Evolutionary conservation across 2,888 invertebrate genomes (phyloP), one percentile per base, ranked within the genome.

Genomic region (Harpalus rubripes): DNA sequence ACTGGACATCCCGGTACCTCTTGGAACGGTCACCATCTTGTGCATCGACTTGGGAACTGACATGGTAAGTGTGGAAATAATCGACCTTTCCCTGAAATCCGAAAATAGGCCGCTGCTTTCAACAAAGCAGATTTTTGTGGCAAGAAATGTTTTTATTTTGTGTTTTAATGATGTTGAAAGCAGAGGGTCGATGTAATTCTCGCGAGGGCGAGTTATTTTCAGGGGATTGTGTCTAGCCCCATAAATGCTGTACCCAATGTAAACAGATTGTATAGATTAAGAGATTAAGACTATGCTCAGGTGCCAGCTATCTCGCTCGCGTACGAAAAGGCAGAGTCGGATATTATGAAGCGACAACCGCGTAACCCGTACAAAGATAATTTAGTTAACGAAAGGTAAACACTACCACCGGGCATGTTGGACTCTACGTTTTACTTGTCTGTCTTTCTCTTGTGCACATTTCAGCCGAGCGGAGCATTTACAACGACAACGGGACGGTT

Each of bases 21-120:
- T 99, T 87, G 98, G 98, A 90, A 98, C 98, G 86, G 98, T 99
- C 88, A 98, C 98, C 88, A 99, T 99, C 93, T 95, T 99, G 88
- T 98, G 98, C 94, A 99, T 99, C 93, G 99, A 99, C 95, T 94
- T 99, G 92, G 99, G 98, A 95, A 99, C 98, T 90, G 99, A 99
- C 95, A 98, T 98, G 96, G 96, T 96, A 93, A 96, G 96, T 94
- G 8, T 15, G 58, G 58, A 78, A 3, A 12, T 32, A 61, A 44
- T 16, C 16, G 72, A 44, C 41, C 44, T 44, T 41, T 74, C 72
- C 68, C 68, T 26, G 10, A 39, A 32, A 65, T n/a, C 59, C 18
- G 32, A 32, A 16, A 7, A 15, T 59, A 0, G 16, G 7, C 10
- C 15, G 68, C 68, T 68, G 68, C 68, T 68, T 15, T 68, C 68